Evolutionary conservation across 2,888 invertebrate species (phyloP).

Genomic region (Stenichneumon culpator): DNA sequence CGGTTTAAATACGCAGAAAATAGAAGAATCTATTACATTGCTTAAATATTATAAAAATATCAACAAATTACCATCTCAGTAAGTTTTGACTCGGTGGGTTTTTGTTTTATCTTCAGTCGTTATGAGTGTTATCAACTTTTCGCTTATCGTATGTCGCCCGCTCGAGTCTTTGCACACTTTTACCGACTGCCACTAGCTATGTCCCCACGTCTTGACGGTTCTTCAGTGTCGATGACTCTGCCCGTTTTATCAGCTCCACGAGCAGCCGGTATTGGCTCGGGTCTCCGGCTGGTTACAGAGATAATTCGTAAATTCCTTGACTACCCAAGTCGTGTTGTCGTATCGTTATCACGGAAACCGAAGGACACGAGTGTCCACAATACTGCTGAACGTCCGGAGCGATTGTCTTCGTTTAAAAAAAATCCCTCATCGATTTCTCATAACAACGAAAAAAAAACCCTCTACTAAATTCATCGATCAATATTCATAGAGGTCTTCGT

Average conservation of each 20-base stretch:
- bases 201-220: neutral
- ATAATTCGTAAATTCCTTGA: constrained; percentile 4
- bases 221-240: neutral
- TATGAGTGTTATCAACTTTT: neutral
- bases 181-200: neutral
- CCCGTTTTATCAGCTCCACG: neutral
- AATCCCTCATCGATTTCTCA: neutral
- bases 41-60: neutral
- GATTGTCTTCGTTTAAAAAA: neutral
- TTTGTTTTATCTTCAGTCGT: neutral
- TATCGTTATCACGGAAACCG: neutral
- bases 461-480: neutral
- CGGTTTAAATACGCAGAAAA: too few relatives aligned
- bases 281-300: neutral
- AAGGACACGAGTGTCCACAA: neutral
- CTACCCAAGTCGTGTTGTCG: neutral
- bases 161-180: neutral
- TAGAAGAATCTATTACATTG: too few relatives aligned
- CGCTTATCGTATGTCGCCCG: neutral
- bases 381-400: neutral
- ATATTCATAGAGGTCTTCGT: neutral
- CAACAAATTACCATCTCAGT: neutral
- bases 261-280: neutral
- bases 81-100: neutral
- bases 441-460: neutral